phyloP scores from a whole-genome alignment of 2,888 invertebrate genomes.

The Horisme vitalbata region DNA sequence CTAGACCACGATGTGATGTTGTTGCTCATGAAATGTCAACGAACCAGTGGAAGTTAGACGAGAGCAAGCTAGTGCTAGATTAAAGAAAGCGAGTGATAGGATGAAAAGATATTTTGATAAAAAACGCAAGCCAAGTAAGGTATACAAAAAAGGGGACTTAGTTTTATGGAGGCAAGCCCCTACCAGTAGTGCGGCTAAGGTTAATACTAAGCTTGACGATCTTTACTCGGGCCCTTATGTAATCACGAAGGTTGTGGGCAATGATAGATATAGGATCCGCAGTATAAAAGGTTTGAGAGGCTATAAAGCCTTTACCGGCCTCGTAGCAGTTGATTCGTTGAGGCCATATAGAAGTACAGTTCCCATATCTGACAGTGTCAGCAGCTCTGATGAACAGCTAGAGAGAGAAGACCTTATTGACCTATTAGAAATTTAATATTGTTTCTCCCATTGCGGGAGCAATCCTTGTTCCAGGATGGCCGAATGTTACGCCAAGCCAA shows the following conservation, averaged over 20 bases:
- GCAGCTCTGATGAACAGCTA: conserved; percentile 36
- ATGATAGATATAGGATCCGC: conserved; percentile 37
- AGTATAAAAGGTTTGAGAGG: conserved; percentile 34
- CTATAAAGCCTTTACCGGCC: conserved; percentile 16
- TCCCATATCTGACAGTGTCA: conserved; percentile 32
- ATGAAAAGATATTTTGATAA: conserved; percentile 2
- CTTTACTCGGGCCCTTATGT: conserved; percentile 38
- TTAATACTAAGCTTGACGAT: conserved; percentile 23
- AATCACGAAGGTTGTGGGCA: conserved; percentile 32
- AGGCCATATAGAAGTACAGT: conserved; percentile 26
- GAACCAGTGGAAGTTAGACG: neutral
- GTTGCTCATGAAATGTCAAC: neutral
- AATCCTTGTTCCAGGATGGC: too few species aligned
- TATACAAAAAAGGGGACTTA: conserved; percentile 3
- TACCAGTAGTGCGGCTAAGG: conserved; percentile 1
- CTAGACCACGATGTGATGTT: neutral
- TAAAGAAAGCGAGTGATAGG: conserved; percentile 1
- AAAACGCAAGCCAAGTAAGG: neutral
- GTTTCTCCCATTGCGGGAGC: too few species aligned
- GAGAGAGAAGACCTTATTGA: conserved; percentile 20
- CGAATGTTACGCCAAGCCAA: too few species aligned
- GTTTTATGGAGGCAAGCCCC: conserved; percentile 4
- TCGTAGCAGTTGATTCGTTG: conserved; percentile 33
- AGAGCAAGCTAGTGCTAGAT: neutral
- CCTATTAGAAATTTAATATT: neutral